A percentile compares a stretch with the other conserved stretches of the same genome.
Conservation (phyloP, 2,113 vertebrate species). For the Steatornis caripensis region DNA sequence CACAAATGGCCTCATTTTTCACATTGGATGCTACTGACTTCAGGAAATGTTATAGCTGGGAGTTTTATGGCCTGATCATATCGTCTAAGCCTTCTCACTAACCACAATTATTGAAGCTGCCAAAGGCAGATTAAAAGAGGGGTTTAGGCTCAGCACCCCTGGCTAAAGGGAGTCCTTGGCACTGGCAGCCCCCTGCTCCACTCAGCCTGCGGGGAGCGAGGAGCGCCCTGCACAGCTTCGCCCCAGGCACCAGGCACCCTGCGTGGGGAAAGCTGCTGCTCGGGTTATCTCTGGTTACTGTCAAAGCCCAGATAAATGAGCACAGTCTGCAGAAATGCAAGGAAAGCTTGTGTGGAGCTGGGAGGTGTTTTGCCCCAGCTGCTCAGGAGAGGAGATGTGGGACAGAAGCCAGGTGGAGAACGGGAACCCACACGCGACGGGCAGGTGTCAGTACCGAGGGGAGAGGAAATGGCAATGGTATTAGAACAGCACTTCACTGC, state of each 20-base stretch:
- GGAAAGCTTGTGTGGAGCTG: neutral
- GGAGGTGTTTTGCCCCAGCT: neutral
- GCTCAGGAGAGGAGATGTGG: neutral
- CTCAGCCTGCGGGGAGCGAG: neutral
- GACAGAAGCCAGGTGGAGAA: neutral
- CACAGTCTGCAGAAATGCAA: accelerated
- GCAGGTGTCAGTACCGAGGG: neutral
- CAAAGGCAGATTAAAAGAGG: neutral
- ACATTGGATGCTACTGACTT: neutral
- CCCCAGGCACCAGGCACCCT: neutral
- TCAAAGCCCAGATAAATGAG: accelerated
- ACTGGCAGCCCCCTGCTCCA: neutral
- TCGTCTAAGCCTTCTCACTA: neutral
- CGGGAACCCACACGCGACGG: accelerated
- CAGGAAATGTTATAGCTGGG: neutral
- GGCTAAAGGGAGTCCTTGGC: neutral
- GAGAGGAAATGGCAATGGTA: too few species aligned
- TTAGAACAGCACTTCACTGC: too few species aligned
- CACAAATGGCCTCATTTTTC: neutral
- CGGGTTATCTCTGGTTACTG: accelerated
- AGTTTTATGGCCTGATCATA: neutral
- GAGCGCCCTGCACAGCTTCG: too few species aligned
- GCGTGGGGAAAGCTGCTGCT: neutral
- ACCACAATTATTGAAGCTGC: neutral
- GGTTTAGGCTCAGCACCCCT: neutral